Base-by-base conservation (phyloP, 1,140 invertebrate species). In the Ephestia elutella region DNA sequence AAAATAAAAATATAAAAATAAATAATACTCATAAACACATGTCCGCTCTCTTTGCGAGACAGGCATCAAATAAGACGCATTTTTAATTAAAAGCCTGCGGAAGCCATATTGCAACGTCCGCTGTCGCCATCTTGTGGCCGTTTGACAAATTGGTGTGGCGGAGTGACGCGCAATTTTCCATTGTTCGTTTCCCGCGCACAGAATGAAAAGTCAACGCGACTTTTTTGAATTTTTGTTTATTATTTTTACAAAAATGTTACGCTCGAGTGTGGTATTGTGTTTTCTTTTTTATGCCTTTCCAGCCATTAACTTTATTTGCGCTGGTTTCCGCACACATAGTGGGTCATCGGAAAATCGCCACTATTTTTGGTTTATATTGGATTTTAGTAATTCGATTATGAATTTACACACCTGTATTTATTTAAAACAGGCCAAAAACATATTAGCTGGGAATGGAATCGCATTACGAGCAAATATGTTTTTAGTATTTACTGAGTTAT, bases 101-200 rank as follows among this genome's bases (percentile, higher is more conserved):
- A 87, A 72, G 73, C 75, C 82, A 84, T 87, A 78, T 84, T 87
- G 70, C 68, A 69, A 70, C 68, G 71, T 85, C 82, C 82, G 79
- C 70, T 54, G 72, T 69, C 76, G 85, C 83, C 83, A 86, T 86
- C 86, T 86, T 86, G 82, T 78, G 69, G 70, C 75, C 82, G 82
- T 84, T 87, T 87, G 85, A 87, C 85, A 87, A 87, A 87, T 87
- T 87, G 85, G 82, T 85, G 82, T 78, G 82, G 72, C 70, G 77
- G 80, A 84, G 80, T 87, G 85, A 87, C 85, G 85, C 85, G 85
- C 85, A 88, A 88, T 88, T 87, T 87, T 85, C 79, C 75, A 88
- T 88, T 88, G 85, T 88, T 83, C 82, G 78, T 80, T 82, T 85
- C 81, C 78, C 78, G 74, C 80, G 71, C 68, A 70, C 83, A 87